Percentiles rank a stretch among this genome's conserved stretches.
Conservation (phyloP, 2,797 vertebrate species). For the Pterois miles region DNA sequence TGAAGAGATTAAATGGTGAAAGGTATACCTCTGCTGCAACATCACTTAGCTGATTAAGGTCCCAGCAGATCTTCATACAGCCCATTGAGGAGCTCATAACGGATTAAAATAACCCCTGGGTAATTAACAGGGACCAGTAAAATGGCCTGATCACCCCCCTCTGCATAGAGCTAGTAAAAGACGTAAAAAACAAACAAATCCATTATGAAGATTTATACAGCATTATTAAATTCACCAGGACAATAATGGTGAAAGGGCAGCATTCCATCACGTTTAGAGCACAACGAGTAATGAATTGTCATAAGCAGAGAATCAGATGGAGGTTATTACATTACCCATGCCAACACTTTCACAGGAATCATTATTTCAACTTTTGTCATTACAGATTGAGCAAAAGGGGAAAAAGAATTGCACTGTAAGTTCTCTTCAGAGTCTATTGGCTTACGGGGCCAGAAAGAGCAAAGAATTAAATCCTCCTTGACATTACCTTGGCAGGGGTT, state of each 20-base stretch:
- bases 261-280: constrained; percentile 72
- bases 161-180: constrained; percentile 51
- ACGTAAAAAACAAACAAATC: constrained; percentile 78
- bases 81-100: constrained; percentile 71
- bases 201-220: constrained; percentile 74
- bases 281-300: constrained; percentile 69
- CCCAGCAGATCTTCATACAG: constrained; percentile 57
- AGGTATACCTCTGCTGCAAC: constrained; percentile 54
- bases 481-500: constrained; percentile 66
- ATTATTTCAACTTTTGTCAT: constrained; percentile 61
- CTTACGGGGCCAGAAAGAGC: constrained; percentile 29
- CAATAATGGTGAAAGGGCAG: constrained; percentile 74
- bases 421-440: constrained; percentile 25
- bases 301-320: constrained; percentile 63
- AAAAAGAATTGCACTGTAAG: constrained; percentile 6
- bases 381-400: constrained; percentile 12
- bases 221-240: constrained; percentile 69
- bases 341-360: constrained; percentile 48
- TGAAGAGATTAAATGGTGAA: constrained; percentile 64
- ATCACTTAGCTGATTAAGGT: constrained; percentile 76
- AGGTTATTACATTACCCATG: constrained; percentile 55
- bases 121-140: constrained; percentile 69
- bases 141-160: constrained; percentile 60
- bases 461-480: constrained; percentile 64
- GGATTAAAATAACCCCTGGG: constrained; percentile 72